These are phyloP conservation scores for Phragmatobia fuliginosa DNA, from an alignment of 2,888 invertebrate genomes.

Conservation along the genomic window DNA sequence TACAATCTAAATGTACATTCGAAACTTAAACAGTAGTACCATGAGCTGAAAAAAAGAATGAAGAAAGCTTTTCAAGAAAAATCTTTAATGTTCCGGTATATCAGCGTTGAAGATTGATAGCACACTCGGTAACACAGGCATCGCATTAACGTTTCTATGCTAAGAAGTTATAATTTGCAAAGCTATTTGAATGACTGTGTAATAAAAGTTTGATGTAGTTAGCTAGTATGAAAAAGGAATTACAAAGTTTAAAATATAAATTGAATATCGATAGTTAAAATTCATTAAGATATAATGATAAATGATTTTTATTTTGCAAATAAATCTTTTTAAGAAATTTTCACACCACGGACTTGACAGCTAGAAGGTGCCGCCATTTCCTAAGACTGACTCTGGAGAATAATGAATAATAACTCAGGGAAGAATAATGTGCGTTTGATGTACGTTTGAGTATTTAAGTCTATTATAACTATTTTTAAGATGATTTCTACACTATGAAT, in stretches of 20 bases:
- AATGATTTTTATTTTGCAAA: too few species aligned
- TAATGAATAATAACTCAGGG: too few species aligned
- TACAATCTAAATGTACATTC: slow-evolving; percentile 20
- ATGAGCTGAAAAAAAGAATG: too few species aligned
- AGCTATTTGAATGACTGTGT: slow-evolving; percentile 32
- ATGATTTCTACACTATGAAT: too few species aligned
- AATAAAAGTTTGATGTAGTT: slow-evolving; percentile 18
- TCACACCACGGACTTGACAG: too few species aligned
- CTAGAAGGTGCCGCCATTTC: too few species aligned
- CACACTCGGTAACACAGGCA: slow-evolving; percentile 40
- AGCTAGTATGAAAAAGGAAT: not conserved
- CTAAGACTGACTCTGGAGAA: too few species aligned
- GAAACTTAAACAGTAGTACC: slow-evolving; percentile 43
- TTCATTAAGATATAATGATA: not conserved
- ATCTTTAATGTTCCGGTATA: slow-evolving; percentile 55
- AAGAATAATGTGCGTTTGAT: too few species aligned
- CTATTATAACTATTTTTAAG: not conserved
- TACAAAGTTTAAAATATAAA: not conserved
- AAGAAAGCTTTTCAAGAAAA: slow-evolving; percentile 61
- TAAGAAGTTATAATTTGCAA: slow-evolving; percentile 28
- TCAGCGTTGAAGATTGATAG: slow-evolving; percentile 56
- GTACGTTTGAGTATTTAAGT: not conserved
- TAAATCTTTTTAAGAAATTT: too few species aligned
- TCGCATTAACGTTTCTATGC: slow-evolving; percentile 36
- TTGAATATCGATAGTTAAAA: not conserved